phyloP scores from a whole-genome alignment of 2,888 invertebrate species.

The Drosophila peninsularis region DNA sequence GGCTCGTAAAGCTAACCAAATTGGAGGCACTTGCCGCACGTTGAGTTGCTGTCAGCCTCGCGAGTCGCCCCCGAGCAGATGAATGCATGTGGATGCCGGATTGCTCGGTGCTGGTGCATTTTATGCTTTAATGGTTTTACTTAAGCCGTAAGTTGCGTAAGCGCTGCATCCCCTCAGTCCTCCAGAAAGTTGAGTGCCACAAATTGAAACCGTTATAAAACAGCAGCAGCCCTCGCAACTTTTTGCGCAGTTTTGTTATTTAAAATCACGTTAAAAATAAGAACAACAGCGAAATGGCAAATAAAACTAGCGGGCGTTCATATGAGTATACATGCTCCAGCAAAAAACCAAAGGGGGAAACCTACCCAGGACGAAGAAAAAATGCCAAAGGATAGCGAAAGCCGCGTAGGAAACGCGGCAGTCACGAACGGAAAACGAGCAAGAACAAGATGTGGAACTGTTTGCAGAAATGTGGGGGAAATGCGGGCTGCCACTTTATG shows the following conservation, averaged over 20 bases:
- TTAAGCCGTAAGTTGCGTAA: slow-evolving; percentile 23
- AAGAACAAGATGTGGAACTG: slow-evolving; percentile 44
- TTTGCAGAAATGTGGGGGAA: slow-evolving; percentile 34
- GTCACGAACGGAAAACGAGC: slow-evolving; percentile 52
- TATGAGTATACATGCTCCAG: slow-evolving; percentile 13
- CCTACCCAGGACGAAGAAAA: slow-evolving; percentile 11
- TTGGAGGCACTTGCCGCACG: slow-evolving; percentile 25
- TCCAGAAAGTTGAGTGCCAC: slow-evolving; percentile 19
- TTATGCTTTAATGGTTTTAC: slow-evolving; percentile 68
- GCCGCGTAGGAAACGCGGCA: slow-evolving; percentile 59
- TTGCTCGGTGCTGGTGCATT: slow-evolving; percentile 37
- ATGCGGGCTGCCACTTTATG: slow-evolving; percentile 63
- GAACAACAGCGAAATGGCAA: slow-evolving; percentile 48
- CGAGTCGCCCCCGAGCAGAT: slow-evolving; percentile 9
- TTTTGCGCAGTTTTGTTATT: slow-evolving; percentile 51
- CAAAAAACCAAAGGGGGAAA: slow-evolving; percentile 12
- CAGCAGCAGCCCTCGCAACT: slow-evolving; percentile 40
- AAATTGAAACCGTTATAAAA: slow-evolving; percentile 58
- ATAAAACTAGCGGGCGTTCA: slow-evolving; percentile 59
- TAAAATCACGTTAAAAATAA: slow-evolving; percentile 67
- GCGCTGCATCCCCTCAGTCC: background rate
- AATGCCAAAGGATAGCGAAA: slow-evolving; percentile 45
- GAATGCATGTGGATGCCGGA: slow-evolving; percentile 26
- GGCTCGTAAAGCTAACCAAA: slow-evolving; percentile 22
- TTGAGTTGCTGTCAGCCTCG: slow-evolving; percentile 19